Evolutionary conservation across 2,113 vertebrate genomes (phyloP).

Genomic region (Dicaeum eximium): DNA sequence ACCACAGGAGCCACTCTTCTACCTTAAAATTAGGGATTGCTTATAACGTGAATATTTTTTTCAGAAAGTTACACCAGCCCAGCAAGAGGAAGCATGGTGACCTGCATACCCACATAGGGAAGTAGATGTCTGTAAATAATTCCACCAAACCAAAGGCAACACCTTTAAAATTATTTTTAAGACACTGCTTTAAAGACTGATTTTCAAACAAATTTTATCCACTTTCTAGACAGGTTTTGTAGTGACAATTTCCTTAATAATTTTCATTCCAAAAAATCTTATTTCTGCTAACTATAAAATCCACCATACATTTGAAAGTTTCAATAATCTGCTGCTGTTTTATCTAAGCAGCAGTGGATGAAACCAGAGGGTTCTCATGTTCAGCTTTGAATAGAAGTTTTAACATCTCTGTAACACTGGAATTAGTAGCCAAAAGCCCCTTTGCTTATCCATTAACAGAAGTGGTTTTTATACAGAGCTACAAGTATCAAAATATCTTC

Average conservation of each 20-base stretch:
- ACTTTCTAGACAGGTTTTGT: not conserved
- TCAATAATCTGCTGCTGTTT: not conserved
- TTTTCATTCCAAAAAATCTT: not conserved
- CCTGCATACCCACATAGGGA: not conserved
- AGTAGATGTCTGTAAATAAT: not conserved
- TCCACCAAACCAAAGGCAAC: not conserved
- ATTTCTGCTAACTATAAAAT: not conserved
- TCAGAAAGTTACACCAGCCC: not conserved
- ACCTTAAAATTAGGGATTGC: not conserved
- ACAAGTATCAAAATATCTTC: not conserved
- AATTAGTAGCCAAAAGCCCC: not conserved
- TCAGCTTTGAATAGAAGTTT: not conserved
- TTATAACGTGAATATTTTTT: not conserved
- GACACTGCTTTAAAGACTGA: not conserved
- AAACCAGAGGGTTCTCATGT: not conserved
- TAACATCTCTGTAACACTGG: not conserved
- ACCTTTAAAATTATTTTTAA: not conserved
- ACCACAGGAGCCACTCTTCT: not conserved
- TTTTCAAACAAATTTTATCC: not conserved
- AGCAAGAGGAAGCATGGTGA: not conserved
- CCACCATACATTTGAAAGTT: not conserved
- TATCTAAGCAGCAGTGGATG: not conserved
- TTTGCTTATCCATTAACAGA: not conserved
- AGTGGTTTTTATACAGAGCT: not conserved
- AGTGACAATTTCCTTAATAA: not conserved